Evolutionary conservation across 2,113 vertebrate genomes (phyloP).

Genomic region (Sus scrofa): T2T-Sscrofa CM000817.6:171763501-171764000

Average conservation of each 20-base stretch:
- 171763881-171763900: no score
- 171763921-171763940: not conserved
- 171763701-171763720: no score
- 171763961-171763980: not conserved
- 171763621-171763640: conserved; percentile 18
- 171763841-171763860: no score
- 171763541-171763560: not conserved
- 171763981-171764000: not conserved
- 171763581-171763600: not conserved
- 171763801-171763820: no score
- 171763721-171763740: no score
- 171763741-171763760: no score
- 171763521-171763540: not conserved
- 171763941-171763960: no score
- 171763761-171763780: no score
- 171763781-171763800: no score
- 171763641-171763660: not conserved
- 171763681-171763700: not conserved
- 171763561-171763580: not conserved
- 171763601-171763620: not conserved
- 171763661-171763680: conserved; percentile 1
- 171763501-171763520: not conserved
- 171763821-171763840: no score
- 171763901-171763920: no score
- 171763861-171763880: no score